phyloP scores from a whole-genome alignment of 2,888 invertebrate genomes.

The Cynaeus angustus region DNA sequence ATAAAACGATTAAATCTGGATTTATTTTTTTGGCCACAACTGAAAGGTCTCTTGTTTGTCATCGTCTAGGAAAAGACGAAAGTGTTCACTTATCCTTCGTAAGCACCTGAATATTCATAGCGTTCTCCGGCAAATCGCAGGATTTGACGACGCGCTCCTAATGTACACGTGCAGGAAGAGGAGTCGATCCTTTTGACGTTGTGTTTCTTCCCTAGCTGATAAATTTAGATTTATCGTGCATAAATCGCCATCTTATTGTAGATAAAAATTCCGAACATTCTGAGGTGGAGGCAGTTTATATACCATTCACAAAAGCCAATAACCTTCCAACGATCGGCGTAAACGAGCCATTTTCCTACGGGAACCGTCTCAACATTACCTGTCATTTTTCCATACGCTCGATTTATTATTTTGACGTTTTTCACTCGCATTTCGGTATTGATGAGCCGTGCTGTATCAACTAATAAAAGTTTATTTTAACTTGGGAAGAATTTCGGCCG shows the following conservation, averaged over 20 bases:
- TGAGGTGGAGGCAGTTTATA: slow-evolving; percentile 34
- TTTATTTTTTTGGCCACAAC: slow-evolving; percentile 17
- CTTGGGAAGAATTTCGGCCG: slow-evolving; percentile 27
- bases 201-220: slow-evolving; percentile 17
- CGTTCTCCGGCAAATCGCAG: slow-evolving; percentile 11
- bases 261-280: slow-evolving; percentile 38
- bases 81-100: neutral
- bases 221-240: slow-evolving; percentile 46
- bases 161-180: slow-evolving; percentile 10
- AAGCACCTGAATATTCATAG: slow-evolving; percentile 23
- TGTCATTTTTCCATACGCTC: slow-evolving; percentile 32
- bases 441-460: slow-evolving; percentile 42
- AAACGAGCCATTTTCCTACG: slow-evolving; percentile 47
- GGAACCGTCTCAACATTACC: slow-evolving; percentile 31
- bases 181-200: neutral
- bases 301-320: slow-evolving; percentile 49
- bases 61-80: slow-evolving; percentile 48
- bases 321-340: slow-evolving; percentile 39
- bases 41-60: slow-evolving; percentile 57
- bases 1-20: slow-evolving; percentile 27
- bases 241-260: slow-evolving; percentile 37
- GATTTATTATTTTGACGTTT: slow-evolving; percentile 31
- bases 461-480: slow-evolving; percentile 50
- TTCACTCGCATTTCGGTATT: slow-evolving; percentile 22
- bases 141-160: slow-evolving; percentile 9